Conservation (phyloP, 2,888 invertebrate species). For the Escarpia spicata region DNA sequence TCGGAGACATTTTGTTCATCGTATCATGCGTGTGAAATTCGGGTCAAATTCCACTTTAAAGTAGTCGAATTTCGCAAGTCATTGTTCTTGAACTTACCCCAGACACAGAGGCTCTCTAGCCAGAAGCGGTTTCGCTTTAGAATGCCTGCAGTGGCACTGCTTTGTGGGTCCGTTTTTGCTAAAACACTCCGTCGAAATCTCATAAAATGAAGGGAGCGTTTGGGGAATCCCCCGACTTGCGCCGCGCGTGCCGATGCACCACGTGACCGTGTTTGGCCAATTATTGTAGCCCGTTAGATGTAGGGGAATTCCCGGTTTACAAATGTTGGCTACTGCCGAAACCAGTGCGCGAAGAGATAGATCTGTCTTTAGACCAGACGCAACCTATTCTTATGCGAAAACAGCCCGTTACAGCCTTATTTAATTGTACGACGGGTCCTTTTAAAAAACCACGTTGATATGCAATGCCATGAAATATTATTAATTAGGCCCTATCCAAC, state of each 20-base stretch:
- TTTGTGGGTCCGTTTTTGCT: neutral
- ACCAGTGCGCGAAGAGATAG: neutral
- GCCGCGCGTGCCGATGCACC: neutral
- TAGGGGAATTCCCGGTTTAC: conserved; percentile 16
- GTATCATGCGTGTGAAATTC: neutral
- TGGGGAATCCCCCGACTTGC: conserved; percentile 16
- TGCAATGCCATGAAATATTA: too few relatives aligned
- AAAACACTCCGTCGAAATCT: neutral
- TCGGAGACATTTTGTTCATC: conserved; percentile 16
- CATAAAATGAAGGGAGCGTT: neutral
- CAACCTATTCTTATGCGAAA: neutral
- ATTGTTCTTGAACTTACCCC: conserved; percentile 13
- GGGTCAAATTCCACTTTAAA: neutral
- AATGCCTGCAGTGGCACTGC: neutral
- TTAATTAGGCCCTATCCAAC: too few relatives aligned
- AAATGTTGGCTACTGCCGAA: neutral
- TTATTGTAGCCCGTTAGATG: neutral
- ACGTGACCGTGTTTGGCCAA: neutral
- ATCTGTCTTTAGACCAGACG: neutral
- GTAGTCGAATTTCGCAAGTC: neutral
- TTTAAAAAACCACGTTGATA: neutral
- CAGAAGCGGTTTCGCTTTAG: neutral
- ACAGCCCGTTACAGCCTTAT: neutral
- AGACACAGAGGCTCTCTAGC: neutral
- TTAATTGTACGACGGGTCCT: neutral